Evolutionary conservation across 1,140 invertebrate genomes (phyloP).

Genomic region (Oncopodura yosiiana): DNA sequence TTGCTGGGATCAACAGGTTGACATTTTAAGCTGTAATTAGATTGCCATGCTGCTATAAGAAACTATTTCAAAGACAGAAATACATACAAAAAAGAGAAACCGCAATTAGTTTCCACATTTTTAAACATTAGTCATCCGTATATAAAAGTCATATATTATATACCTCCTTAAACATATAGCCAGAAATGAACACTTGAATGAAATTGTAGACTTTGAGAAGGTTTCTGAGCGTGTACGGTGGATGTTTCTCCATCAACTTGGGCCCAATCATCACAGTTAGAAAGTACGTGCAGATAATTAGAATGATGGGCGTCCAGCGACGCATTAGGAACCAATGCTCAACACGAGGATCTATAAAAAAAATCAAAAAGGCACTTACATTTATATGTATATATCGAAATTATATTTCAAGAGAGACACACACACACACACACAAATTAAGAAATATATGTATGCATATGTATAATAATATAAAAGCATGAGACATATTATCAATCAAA

Average conservation of each 20-base stretch:
- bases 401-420: no score
- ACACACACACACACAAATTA: no score
- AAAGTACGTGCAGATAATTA: conserved; percentile 40
- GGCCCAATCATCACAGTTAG: conserved; percentile 41
- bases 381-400: no score
- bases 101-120: background rate
- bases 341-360: conserved; percentile 41
- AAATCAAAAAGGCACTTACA: no score
- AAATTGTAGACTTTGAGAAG: conserved; percentile 44
- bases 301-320: conserved; percentile 40
- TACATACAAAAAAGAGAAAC: conserved; percentile 23
- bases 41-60: conserved; percentile 50
- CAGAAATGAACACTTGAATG: conserved; percentile 39
- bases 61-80: conserved; percentile 43
- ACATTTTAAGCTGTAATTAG: conserved; percentile 69
- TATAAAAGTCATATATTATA: no score
- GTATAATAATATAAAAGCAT: no score
- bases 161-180: conserved; percentile 41
- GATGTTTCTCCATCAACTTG: conserved; percentile 40
- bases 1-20: conserved; percentile 67
- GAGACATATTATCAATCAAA: no score
- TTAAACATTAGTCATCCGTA: background rate
- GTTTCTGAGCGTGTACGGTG: conserved; percentile 40
- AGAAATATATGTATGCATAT: no score
- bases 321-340: conserved; percentile 44